Conservation (phyloP, 2,888 invertebrate species). For the Ganaspis brasiliensis region DNA sequence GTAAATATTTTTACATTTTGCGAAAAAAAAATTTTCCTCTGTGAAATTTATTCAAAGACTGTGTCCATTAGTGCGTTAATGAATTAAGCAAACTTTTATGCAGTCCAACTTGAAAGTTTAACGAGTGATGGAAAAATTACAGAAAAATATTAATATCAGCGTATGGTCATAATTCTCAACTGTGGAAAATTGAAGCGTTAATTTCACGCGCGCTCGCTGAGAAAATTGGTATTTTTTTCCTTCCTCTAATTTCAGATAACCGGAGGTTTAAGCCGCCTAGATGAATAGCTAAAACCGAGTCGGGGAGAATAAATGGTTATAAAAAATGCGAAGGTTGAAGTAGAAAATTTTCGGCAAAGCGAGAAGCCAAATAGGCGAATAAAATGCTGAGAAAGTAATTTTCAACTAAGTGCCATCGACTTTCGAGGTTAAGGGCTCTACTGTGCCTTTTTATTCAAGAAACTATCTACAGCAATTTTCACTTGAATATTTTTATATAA, state of each 20-base stretch:
- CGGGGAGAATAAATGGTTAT: constrained; percentile 15
- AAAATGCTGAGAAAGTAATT: constrained; percentile 8
- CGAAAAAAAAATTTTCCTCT: too few relatives aligned
- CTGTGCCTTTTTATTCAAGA: neutral
- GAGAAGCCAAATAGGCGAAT: neutral
- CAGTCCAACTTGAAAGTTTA: too few relatives aligned
- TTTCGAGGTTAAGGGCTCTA: constrained; percentile 10
- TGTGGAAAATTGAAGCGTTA: constrained; percentile 30
- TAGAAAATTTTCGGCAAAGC: constrained; percentile 3
- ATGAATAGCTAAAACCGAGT: constrained; percentile 9
- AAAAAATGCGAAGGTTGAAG: constrained; percentile 17
- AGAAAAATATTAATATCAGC: neutral
- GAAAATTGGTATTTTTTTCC: constrained; percentile 35
- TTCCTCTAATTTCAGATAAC: constrained; percentile 23
- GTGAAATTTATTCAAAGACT: too few relatives aligned
- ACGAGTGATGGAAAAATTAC: too few relatives aligned
- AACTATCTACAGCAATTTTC: neutral
- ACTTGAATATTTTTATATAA: neutral
- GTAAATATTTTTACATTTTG: too few relatives aligned
- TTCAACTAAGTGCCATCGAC: neutral
- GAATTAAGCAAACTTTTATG: too few relatives aligned
- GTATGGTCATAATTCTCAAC: neutral
- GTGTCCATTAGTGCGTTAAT: too few relatives aligned
- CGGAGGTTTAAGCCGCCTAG: neutral
- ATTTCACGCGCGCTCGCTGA: constrained; percentile 23